A percentile compares a stretch with the other conserved stretches of the same genome.
Evolutionary conservation across 2,797 vertebrate genomes (phyloP).

Genomic region (Tympanoctomys barrerae): DNA sequence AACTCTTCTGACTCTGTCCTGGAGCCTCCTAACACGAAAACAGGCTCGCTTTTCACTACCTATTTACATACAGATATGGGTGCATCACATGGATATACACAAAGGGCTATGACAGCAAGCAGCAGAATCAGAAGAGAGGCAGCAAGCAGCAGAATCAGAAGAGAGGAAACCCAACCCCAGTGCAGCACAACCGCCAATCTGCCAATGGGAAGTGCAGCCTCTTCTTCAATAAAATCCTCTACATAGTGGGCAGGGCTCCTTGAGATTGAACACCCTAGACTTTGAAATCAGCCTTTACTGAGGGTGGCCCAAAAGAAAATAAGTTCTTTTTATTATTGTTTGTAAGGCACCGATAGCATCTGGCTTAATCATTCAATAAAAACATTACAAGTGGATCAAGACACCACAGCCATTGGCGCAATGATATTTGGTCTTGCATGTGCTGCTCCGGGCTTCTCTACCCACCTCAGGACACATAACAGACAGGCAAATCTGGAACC

Average conservation of each 20-base stretch:
- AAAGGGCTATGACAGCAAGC: constrained; percentile 86
- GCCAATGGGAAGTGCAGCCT: constrained; percentile 64
- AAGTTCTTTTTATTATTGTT: constrained; percentile 75
- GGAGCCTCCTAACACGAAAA: constrained; percentile 92
- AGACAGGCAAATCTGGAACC: constrained; percentile 72
- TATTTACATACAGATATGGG: constrained; percentile 87
- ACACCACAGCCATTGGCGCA: constrained; percentile 80
- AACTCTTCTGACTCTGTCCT: constrained; percentile 85
- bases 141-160: constrained; percentile 89
- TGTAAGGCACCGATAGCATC: constrained; percentile 74
- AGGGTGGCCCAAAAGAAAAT: constrained; percentile 81
- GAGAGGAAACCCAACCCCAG: constrained; percentile 76
- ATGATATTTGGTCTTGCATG: constrained; percentile 75
- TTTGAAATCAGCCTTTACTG: constrained; percentile 83
- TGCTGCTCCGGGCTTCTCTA: constrained; percentile 45
- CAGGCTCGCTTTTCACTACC: constrained; percentile 87
- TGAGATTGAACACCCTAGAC: constrained; percentile 74
- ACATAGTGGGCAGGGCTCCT: constrained; percentile 68
- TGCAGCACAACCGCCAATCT: constrained; percentile 63
- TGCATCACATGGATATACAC: constrained; percentile 84
- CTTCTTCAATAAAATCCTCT: constrained; percentile 74
- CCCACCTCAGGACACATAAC: constrained; percentile 42
- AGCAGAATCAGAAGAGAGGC: constrained; percentile 88
- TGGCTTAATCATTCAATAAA: constrained; percentile 80
- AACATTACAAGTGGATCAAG: constrained; percentile 70